Base-by-base conservation (phyloP, 2,113 vertebrate genomes). In the Rhinolophus sinicus region DNA sequence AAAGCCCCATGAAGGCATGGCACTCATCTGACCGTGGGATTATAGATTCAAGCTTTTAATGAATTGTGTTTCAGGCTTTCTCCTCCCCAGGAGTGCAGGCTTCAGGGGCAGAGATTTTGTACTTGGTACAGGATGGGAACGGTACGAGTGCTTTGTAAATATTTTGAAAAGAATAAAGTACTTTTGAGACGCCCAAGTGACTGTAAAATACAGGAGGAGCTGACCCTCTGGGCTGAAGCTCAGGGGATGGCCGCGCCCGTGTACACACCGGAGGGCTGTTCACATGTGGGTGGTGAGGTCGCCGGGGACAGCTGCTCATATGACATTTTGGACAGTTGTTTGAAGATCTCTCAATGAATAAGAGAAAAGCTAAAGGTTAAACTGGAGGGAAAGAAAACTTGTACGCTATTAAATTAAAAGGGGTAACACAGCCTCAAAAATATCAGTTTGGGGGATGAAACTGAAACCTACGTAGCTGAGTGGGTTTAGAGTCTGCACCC, bases 1-100 rank as follows among this genome's bases (percentile, higher is more conserved):
- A 50, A 7, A 21, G n/a, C 19, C 26, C 14, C 21, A 15, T 0
- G 8, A 22, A 65, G 19, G 18, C 1, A 0, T 14, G 35, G 19
- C 1, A 18, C 33, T 40, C 64, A 9, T 8, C 11, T 44, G 28
- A 0, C 30, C 9, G 11, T 22, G n/a, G 11, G 2, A 14, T 8
- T 30, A 24, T 1, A 64, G 52, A 24, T 3, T 3, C 5, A 5
- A 28, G 19, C 0, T 26, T 73, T 58, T 52, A 26, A 65, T 9
- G 10, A 52, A 60, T 9, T 18, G 8, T 13, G 26, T 38, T 76
- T 26, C 8, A 12, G 12, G 19, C 19, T 54, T 60, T 38, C 22
- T 52, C 19, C n/a, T 38, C 21, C 8, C 12, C 10, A 33, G 30
- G 26, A 30, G 5, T 6, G 11, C 4, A 11, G 3, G 12, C 56